Evolutionary conservation across 1,140 invertebrate genomes (phyloP), one percentile per base, ranked within the genome.

Genomic region (Philopotamus ludificatus): DNA sequence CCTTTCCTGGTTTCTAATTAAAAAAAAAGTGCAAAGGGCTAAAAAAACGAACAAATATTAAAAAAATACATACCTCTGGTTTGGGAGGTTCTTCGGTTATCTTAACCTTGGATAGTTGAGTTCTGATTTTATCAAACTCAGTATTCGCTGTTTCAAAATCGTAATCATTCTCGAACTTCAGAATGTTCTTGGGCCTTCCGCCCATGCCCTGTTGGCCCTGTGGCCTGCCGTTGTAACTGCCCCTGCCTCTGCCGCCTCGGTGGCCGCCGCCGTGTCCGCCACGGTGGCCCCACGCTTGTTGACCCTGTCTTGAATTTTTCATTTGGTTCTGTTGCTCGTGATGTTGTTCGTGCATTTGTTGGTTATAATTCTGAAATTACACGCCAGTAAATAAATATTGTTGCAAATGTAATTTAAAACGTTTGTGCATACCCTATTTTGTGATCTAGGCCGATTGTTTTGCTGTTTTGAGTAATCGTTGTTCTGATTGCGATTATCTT

Each of bases 91-190:
- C 83, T 70, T 83, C 81, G 73, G 87, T 83, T 68, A 95, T 86
- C 78, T 93, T 94, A 12, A 89, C 84, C 79, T 93, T 94, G 22
- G 87, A 86, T 39, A 97, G 81, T 76, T 96, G 89, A 65, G 82
- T 87, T 71, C 92, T 89, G 12, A 98, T 80, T 78, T 97, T 94
- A 73, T 97, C 91, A 80, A 98, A 98, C 76, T 97, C 88, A 25
- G 91, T 94, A 80, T 99, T 98, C 7, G 95, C 94, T 76, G 95
- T 90, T 76, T 99, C 97, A 80, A 99, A 99, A 80, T 99, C 96
- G 77, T 94, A 99, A 71, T 98, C 95, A 54, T 88, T 90, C 62
- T 98, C 94, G 78, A 98, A 98, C 74, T 95, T 96, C 42, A 96
- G 83, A 2, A 87, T 89, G 70, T 89, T 89, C 76, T 87, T 88